Conservation (phyloP, 2,113 vertebrate genomes). For the Ibidorhyncha struthersii region DNA sequence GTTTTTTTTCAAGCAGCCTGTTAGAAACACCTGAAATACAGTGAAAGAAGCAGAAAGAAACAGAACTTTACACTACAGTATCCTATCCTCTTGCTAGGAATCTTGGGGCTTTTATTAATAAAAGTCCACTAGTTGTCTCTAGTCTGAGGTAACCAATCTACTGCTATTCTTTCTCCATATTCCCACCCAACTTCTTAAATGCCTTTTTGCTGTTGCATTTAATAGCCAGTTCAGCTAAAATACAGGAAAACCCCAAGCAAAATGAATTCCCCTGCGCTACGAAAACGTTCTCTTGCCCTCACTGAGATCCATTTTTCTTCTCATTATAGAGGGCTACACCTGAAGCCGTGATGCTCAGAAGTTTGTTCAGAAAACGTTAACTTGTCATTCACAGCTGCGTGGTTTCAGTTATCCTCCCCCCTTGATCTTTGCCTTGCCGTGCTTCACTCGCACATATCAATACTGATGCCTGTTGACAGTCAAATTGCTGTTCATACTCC, state of each 20-base stretch:
- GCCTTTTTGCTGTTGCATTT: slow-evolving; percentile 36
- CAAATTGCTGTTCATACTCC: slow-evolving; percentile 56
- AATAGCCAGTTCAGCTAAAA: slow-evolving; percentile 38
- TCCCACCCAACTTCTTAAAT: slow-evolving; percentile 10
- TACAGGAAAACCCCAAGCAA: slow-evolving; percentile 1
- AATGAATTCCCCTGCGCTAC: slow-evolving; percentile 17
- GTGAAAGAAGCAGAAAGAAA: slow-evolving; percentile 38
- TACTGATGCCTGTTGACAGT: slow-evolving; percentile 69
- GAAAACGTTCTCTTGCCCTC: background rate
- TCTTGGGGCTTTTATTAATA: background rate
- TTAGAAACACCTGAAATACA: slow-evolving; percentile 47
- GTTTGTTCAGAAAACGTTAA: slow-evolving; percentile 41
- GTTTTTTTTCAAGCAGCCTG: background rate
- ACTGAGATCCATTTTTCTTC: background rate
- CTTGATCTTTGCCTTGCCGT: slow-evolving; percentile 29
- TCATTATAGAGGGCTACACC: background rate
- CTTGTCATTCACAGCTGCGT: slow-evolving; percentile 42
- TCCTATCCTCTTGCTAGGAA: slow-evolving; percentile 18
- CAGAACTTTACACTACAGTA: background rate
- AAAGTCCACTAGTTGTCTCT: slow-evolving; percentile 23
- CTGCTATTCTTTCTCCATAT: slow-evolving; percentile 40
- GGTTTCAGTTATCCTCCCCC: background rate
- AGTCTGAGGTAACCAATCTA: slow-evolving; percentile 19
- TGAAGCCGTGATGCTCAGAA: background rate
- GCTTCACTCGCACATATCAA: slow-evolving; percentile 43